Base-by-base conservation (phyloP, 2,113 vertebrate species). In the Grus americana region DNA sequence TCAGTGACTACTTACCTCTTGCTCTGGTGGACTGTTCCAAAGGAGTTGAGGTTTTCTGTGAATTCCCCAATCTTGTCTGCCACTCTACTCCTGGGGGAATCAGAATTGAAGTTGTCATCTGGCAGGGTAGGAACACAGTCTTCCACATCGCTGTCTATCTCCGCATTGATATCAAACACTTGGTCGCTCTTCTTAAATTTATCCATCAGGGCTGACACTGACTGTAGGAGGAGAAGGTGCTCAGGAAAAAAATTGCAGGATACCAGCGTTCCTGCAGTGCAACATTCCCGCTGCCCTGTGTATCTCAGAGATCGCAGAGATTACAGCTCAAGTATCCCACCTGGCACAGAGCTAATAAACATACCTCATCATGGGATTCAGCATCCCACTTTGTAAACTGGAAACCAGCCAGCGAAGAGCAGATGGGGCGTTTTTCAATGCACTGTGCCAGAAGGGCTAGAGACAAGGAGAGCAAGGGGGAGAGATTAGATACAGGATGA, bases 321-420 rank as follows among this genome's bases (percentile, higher is more conserved):
- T 23, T 2, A 22, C 27, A 82, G 88, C 95, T 84, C n/a, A 12
- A 18, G 2, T 38, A 34, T 38, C 55, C 50, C 17, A 12, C 21
- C 13, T 2, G 59, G 82, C 72, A 36, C 42, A 34, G 46, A 74
- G 80, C 70, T 32, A 30, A 42, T 16, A 15, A 30, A 88, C 82
- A 1, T 85, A 99, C 99, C 99, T 99, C 98, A 5, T 98, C 93
- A 3, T 99, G 98, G 49, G 96, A 82, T 19, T 98, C 97, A 12
- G 96, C 96, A 72, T 98, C 98, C 99, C 99, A 99, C 44, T 98
- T 96, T 7, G 98, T 98, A 80, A 99, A 99, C 90, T 98, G 98
- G 97, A 99, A 99, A 49, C 98, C 98, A 14, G 98, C 97, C 97
- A 99, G 97, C 0, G 99, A 99, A 15, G 99, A 99, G 96, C 99